These are phyloP conservation scores for Pogonophryne albipinna DNA, from an alignment of 2,797 vertebrate species.

Conservation along the genomic window DNA sequence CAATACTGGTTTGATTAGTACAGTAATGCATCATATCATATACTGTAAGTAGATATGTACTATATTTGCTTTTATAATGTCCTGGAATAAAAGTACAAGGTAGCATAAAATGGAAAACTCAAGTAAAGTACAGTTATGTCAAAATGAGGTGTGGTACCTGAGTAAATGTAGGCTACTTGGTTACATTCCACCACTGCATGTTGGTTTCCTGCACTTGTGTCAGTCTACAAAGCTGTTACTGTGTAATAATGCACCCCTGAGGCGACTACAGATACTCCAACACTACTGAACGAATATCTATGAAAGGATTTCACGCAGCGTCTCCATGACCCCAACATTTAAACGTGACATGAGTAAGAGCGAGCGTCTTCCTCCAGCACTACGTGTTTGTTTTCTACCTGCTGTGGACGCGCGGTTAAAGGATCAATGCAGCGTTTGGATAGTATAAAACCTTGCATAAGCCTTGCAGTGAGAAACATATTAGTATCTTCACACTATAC, in stretches of 20 bases:
- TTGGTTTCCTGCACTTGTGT: neutral
- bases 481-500: slow-evolving; percentile 49
- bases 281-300: slow-evolving; percentile 21
- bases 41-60: no score
- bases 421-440: slow-evolving; percentile 47
- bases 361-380: slow-evolving; percentile 6
- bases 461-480: slow-evolving; percentile 70
- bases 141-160: no score
- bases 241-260: slow-evolving; percentile 1
- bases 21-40: no score
- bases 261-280: neutral
- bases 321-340: slow-evolving; percentile 12
- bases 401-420: slow-evolving; percentile 46
- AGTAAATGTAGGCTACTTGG: no score
- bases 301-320: slow-evolving; percentile 57
- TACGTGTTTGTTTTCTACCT: slow-evolving; percentile 9
- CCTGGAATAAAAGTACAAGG: no score
- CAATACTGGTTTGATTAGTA: no score
- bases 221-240: neutral
- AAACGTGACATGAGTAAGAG: slow-evolving; percentile 19
- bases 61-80: no score
- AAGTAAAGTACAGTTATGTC: no score
- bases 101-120: no score
- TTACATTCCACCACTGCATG: no score
- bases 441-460: slow-evolving; percentile 79